These are phyloP conservation scores for Leptodirus hochenwartii DNA, from an alignment of 2,888 invertebrate species.

Conservation along the genomic window DNA sequence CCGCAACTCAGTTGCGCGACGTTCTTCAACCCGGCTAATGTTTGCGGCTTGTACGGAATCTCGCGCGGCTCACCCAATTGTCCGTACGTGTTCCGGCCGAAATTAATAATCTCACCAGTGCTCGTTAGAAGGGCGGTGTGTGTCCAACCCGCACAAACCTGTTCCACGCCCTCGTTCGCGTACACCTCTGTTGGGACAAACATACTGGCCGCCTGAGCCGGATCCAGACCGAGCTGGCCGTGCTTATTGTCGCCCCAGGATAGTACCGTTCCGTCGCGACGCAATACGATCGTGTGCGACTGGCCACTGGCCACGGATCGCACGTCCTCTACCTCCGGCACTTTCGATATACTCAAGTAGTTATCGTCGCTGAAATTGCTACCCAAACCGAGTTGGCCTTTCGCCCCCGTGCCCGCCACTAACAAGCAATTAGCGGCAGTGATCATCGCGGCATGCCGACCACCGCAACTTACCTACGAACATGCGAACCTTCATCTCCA, in stretches of 20 bases:
- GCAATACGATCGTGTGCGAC: slow-evolving; percentile 50
- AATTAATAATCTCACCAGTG: slow-evolving; percentile 43
- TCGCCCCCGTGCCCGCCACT: slow-evolving; percentile 45
- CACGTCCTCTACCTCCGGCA: slow-evolving; percentile 36
- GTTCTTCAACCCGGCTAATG: slow-evolving; percentile 30
- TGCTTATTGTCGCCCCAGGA: slow-evolving; percentile 74
- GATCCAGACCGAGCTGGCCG: slow-evolving; percentile 51
- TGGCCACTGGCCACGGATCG: slow-evolving; percentile 59
- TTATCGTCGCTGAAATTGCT: slow-evolving; percentile 26
- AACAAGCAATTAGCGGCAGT: slow-evolving; percentile 36
- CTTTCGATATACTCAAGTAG: slow-evolving; percentile 30
- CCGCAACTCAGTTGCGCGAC: slow-evolving; percentile 46
- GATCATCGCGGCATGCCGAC: slow-evolving; percentile 47
- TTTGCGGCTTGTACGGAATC: slow-evolving; percentile 28
- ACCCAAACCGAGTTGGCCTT: slow-evolving; percentile 47
- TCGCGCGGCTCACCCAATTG: slow-evolving; percentile 42
- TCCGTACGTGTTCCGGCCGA: slow-evolving; percentile 70
- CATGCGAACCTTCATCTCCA: too few relatives aligned
- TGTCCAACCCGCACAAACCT: slow-evolving; percentile 59
- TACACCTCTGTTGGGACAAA: slow-evolving; percentile 35
- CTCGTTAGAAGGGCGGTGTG: slow-evolving; percentile 48
- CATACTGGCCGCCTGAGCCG: slow-evolving; percentile 31
- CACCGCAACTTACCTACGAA: slow-evolving; percentile 44
- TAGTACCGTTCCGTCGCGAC: slow-evolving; percentile 38
- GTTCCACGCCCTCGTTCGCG: slow-evolving; percentile 34